Evolutionary conservation across 1,140 invertebrate genomes (phyloP).

Genomic region (Linepithema humile): DNA sequence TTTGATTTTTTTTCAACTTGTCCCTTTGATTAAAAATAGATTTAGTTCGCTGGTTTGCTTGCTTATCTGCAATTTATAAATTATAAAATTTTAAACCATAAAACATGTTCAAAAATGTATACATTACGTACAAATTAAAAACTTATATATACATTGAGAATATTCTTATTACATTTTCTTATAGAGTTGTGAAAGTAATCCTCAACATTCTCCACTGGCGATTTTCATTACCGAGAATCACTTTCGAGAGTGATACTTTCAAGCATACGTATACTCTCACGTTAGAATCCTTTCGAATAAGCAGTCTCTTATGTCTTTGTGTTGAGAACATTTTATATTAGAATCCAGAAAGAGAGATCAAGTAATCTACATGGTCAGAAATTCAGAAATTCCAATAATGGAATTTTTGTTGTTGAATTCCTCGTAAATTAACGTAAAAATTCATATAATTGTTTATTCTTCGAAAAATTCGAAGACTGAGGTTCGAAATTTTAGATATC

Average conservation of each 20-base stretch:
- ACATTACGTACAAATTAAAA: no score
- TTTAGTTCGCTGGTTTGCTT: not conserved
- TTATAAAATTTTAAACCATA: not conserved
- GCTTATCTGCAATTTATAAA: not conserved
- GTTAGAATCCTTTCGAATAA: not conserved
- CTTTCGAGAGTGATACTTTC: not conserved
- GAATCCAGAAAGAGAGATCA: no score
- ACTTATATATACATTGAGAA: not conserved
- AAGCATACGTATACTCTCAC: not conserved
- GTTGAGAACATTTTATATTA: no score
- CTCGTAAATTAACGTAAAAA: not conserved
- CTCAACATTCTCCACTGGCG: not conserved
- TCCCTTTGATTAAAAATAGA: not conserved
- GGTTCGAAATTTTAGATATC: no score
- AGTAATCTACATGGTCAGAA: not conserved
- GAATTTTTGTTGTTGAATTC: no score
- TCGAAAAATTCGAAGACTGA: not conserved
- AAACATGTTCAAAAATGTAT: no score
- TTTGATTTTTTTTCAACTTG: not conserved
- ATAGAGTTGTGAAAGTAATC: not conserved
- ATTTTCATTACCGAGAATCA: not conserved
- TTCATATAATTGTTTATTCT: not conserved
- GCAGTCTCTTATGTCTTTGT: not conserved
- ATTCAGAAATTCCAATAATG: no score
- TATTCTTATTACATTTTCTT: not conserved